These are phyloP conservation scores for Cordylochernes scorpioides DNA, from an alignment of 2,888 invertebrate genomes.

Conservation along the genomic window DNA sequence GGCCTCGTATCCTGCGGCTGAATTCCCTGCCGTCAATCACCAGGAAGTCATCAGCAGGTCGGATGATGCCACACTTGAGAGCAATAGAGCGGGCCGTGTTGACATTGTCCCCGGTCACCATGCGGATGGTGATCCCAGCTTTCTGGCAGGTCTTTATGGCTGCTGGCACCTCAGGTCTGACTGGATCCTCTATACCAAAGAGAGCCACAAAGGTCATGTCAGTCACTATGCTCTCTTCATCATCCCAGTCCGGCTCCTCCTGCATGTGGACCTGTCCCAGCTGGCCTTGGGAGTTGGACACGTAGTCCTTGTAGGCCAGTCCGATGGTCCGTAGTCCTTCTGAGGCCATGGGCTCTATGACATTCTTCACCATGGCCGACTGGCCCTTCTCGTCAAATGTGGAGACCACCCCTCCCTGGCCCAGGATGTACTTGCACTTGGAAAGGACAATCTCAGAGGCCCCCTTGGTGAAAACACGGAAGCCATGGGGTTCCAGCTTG, in stretches of 20 bases:
- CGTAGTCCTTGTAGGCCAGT: conserved; percentile 77
- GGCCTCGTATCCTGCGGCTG: conserved; percentile 64
- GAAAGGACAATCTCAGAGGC: conserved; percentile 85
- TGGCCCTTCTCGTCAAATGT: conserved; percentile 79
- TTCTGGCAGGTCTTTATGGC: conserved; percentile 85
- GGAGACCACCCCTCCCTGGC: conserved; percentile 65
- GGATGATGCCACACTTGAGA: conserved; percentile 78
- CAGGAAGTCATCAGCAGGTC: conserved; percentile 77
- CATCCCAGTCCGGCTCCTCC: conserved; percentile 86
- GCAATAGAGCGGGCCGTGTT: conserved; percentile 96
- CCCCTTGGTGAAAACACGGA: conserved; percentile 78
- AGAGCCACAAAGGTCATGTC: conserved; percentile 84
- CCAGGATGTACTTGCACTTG: conserved; percentile 86
- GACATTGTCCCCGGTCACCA: conserved; percentile 98
- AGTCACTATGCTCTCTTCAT: conserved; percentile 70
- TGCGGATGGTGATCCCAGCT: conserved; percentile 90
- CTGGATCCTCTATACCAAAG: conserved; percentile 96
- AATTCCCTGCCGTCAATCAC: conserved; percentile 93
- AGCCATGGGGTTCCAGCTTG: conserved; percentile 48
- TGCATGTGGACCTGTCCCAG: conserved; percentile 29
- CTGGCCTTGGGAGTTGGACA: conserved; percentile 27
- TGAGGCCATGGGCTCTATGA: conserved; percentile 94
- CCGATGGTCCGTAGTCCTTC: conserved; percentile 86
- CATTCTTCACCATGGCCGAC: conserved; percentile 60
- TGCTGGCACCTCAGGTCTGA: conserved; percentile 69